Conservation (phyloP, 2,888 invertebrate genomes). For the Gisinianus flammeolus region DNA sequence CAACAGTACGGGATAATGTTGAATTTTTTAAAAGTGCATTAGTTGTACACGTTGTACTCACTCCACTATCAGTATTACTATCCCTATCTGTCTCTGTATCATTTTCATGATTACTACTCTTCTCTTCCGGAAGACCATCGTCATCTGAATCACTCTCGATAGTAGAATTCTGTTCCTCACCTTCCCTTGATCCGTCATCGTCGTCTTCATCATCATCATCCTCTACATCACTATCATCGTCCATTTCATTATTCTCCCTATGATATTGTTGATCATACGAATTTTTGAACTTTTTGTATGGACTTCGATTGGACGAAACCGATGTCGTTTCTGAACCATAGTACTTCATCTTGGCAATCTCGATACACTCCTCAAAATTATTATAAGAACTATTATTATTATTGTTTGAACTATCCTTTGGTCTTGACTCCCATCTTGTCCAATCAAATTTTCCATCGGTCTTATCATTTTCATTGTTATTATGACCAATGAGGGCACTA, state of each 20-base stretch:
- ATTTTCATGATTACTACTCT: constrained; percentile 24
- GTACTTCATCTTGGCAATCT: constrained; percentile 16
- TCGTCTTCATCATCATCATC: constrained; percentile 33
- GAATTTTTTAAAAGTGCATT: background rate
- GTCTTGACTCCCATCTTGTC: constrained; percentile 19
- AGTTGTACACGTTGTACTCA: constrained; percentile 33
- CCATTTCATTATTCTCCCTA: background rate
- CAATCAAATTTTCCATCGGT: constrained; percentile 11
- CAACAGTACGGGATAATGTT: background rate
- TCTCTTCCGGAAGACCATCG: constrained; percentile 20
- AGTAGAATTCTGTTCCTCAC: background rate
- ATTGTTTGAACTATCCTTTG: background rate
- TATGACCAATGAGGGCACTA: constrained; percentile 5
- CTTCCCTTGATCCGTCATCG: background rate
- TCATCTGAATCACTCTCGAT: constrained; percentile 22
- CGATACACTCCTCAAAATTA: constrained; percentile 24
- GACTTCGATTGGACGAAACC: background rate
- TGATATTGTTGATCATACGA: background rate
- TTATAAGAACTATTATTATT: background rate
- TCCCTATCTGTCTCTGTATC: constrained; percentile 32
- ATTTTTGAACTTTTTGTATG: constrained; percentile 14
- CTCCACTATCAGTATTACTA: constrained; percentile 45
- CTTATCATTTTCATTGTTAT: background rate
- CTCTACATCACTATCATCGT: constrained; percentile 19
- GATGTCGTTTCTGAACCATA: constrained; percentile 11